A percentile compares a stretch with the other conserved stretches of the same genome.
These are phyloP conservation scores for Neodontobutis hainanensis DNA, from an alignment of 2,113 vertebrate genomes.

Conservation along the genomic window DNA sequence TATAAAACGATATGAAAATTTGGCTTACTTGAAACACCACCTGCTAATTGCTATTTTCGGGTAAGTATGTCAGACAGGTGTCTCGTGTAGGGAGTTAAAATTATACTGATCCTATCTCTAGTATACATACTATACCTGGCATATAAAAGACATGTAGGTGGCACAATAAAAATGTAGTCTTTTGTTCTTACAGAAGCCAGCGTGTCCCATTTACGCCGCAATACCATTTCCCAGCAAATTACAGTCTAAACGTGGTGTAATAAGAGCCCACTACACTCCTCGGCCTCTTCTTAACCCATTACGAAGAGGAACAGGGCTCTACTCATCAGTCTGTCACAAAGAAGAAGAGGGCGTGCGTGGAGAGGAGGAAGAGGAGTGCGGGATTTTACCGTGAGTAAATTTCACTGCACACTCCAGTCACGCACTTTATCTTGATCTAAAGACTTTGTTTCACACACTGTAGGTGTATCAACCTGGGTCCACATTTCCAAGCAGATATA, in stretches of 20 bases:
- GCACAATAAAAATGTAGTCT: background rate
- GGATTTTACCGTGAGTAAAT: constrained; percentile 50
- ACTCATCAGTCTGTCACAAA: constrained; percentile 31
- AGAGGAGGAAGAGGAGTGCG: constrained; percentile 26
- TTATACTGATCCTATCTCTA: background rate
- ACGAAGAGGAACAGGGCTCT: constrained; percentile 76
- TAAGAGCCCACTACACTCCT: constrained; percentile 70
- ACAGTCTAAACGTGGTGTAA: constrained; percentile 38
- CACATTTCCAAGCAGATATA: constrained; percentile 76
- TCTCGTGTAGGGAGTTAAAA: background rate
- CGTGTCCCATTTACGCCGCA: constrained; percentile 51
- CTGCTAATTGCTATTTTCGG: background rate
- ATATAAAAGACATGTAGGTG: background rate
- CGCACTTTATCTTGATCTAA: background rate
- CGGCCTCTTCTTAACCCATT: constrained; percentile 77
- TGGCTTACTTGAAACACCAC: background rate
- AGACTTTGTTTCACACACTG: background rate
- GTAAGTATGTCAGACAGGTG: constrained; percentile 4
- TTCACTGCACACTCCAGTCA: background rate
- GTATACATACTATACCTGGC: background rate
- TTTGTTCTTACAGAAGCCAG: constrained; percentile 43
- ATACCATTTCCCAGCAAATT: constrained; percentile 75
- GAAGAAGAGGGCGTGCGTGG: constrained; percentile 15
- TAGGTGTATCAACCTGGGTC: constrained; percentile 76
- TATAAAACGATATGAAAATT: no score